Evolutionary conservation across 2,797 vertebrate genomes (phyloP).

Genomic region (Sebastes wilsoni): DNA sequence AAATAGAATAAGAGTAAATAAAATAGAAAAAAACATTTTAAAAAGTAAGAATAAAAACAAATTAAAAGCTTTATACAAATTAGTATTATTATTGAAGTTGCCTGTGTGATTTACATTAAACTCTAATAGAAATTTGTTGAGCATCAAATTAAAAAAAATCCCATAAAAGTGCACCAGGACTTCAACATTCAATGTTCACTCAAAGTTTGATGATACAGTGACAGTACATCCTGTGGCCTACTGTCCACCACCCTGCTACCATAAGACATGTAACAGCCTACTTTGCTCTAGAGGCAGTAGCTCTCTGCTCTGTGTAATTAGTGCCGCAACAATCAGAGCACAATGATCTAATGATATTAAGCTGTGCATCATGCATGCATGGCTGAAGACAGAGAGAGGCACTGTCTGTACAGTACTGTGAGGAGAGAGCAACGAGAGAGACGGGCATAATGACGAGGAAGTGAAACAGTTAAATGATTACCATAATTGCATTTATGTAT

Average conservation of each 20-base stretch:
- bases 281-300: slow-evolving; percentile 1
- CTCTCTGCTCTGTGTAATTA: slow-evolving; percentile 33
- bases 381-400: slow-evolving; percentile 31
- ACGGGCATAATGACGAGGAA: background rate
- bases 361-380: slow-evolving; percentile 48
- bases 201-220: background rate
- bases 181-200: background rate
- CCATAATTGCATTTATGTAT: background rate
- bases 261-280: background rate
- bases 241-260: background rate
- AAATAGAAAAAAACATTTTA: background rate
- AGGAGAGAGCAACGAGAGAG: background rate
- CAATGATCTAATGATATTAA: slow-evolving; percentile 58
- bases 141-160: background rate
- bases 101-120: background rate
- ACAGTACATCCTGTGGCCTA: background rate
- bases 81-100: background rate
- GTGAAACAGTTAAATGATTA: slow-evolving; percentile 1
- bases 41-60: background rate
- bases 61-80: background rate
- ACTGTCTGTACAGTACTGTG: slow-evolving; percentile 25
- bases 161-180: background rate
- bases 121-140: background rate
- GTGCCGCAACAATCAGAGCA: slow-evolving; percentile 45
- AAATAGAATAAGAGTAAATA: background rate